Conservation (phyloP, 2,888 invertebrate species). For the Lypha dubia region DNA sequence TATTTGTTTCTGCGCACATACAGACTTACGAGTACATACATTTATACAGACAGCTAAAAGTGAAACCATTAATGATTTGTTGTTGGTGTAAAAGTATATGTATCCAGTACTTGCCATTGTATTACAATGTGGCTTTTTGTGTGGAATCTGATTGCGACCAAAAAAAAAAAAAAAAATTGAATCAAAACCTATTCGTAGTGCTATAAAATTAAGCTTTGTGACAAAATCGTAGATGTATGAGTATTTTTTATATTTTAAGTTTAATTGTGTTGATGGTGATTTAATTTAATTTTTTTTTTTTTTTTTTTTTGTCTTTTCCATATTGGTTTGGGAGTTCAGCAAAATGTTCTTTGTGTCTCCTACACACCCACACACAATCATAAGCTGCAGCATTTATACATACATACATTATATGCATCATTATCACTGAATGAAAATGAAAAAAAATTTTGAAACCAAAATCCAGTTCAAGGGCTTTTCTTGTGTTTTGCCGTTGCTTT, state of each 20-base stretch:
- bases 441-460: slow-evolving; percentile 29
- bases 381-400: too few relatives aligned
- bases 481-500: slow-evolving; percentile 27
- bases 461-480: slow-evolving; percentile 62
- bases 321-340: slow-evolving; percentile 32
- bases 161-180: background rate
- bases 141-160: background rate
- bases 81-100: slow-evolving; percentile 16
- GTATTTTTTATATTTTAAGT: background rate
- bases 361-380: background rate
- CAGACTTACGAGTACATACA: background rate
- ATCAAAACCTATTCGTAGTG: slow-evolving; percentile 17
- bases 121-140: background rate
- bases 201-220: slow-evolving; percentile 4
- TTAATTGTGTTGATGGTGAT: background rate
- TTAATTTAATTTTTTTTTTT: too few relatives aligned
- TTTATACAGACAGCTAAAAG: slow-evolving; percentile 26
- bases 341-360: slow-evolving; percentile 15
- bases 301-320: background rate
- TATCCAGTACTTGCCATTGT: slow-evolving; percentile 24
- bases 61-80: slow-evolving; percentile 60
- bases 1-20: background rate
- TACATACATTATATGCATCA: background rate
- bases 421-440: slow-evolving; percentile 48
- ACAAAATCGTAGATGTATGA: background rate